phyloP scores from a whole-genome alignment of 2,113 vertebrate genomes.

The Dasyurus viverrinus region DNA sequence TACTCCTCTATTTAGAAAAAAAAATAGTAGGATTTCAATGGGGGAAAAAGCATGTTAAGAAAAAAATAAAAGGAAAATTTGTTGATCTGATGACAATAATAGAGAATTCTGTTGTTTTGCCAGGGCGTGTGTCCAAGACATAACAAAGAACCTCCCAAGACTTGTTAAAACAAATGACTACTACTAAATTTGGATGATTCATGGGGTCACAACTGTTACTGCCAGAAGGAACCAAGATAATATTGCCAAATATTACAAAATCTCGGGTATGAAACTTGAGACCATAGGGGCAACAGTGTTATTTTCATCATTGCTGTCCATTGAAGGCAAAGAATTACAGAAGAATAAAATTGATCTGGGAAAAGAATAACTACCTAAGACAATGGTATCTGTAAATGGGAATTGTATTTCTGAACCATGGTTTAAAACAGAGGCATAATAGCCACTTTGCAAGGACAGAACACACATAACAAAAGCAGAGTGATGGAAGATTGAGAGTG shows the following conservation, averaged over 20 bases:
- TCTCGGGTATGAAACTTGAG: not conserved
- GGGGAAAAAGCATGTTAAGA: not conserved
- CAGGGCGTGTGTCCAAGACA: not conserved
- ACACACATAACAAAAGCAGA: not conserved
- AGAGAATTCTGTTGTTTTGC: not conserved
- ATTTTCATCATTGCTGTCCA: not conserved
- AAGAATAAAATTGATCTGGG: not conserved
- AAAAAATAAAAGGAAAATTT: not conserved
- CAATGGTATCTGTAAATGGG: not conserved
- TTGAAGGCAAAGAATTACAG: not conserved
- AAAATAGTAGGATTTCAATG: not conserved
- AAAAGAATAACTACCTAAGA: not conserved
- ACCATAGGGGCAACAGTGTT: not conserved
- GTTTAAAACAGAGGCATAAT: not conserved
- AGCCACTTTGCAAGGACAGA: not conserved
- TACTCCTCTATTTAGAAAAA: not conserved
- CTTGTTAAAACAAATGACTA: not conserved
- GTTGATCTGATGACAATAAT: not conserved
- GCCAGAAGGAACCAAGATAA: not conserved
- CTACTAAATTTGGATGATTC: not conserved
- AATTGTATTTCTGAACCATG: not conserved
- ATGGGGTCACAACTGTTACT: not conserved
- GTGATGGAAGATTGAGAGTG: not conserved
- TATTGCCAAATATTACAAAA: not conserved
- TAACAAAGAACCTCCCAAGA: not conserved